A percentile compares a stretch with the other conserved stretches of the same genome.
Evolutionary conservation across 1,140 invertebrate species (phyloP).

Genomic region (Oryctes rhinoceros): DNA sequence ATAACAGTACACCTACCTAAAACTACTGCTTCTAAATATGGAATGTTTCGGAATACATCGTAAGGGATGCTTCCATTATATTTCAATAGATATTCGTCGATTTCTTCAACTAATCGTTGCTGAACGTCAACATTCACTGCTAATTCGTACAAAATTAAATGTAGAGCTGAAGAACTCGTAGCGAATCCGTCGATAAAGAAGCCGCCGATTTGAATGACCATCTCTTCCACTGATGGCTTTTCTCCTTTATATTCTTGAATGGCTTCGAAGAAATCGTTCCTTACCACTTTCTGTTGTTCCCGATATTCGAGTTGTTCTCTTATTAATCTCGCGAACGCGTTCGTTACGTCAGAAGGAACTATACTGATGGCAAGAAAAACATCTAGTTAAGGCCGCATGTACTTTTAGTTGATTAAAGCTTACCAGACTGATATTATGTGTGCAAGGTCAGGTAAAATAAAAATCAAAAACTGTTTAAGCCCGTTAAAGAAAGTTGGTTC

Average conservation of each 20-base stretch:
- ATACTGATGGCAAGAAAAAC: neutral
- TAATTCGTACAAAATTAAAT: constrained; percentile 64
- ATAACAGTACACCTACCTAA: constrained; percentile 42
- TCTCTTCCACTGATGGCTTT: neutral
- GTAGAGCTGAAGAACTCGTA: constrained; percentile 56
- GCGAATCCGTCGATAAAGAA: constrained; percentile 72
- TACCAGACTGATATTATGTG: neutral
- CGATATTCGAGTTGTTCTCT: constrained; percentile 25
- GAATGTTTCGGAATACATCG: neutral
- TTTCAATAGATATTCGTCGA: constrained; percentile 9
- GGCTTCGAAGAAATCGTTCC: constrained; percentile 30
- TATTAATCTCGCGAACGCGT: neutral
- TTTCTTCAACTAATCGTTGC: constrained; percentile 64
- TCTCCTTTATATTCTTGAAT: constrained; percentile 11
- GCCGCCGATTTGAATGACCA: constrained; percentile 4
- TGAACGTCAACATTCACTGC: constrained; percentile 71
- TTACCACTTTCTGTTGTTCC: constrained; percentile 1
- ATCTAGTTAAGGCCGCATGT: neutral
- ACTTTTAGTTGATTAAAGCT: neutral
- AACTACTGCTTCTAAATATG: constrained; percentile 57
- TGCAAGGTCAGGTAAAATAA: neutral
- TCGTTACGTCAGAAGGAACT: neutral
- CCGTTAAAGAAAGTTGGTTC: neutral
- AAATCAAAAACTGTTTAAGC: constrained; percentile 12
- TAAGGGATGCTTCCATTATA: constrained; percentile 8